Evolutionary conservation across 2,797 vertebrate genomes (phyloP), one percentile per base, ranked within the genome.

Genomic region (Malurus leucopterus): DNA sequence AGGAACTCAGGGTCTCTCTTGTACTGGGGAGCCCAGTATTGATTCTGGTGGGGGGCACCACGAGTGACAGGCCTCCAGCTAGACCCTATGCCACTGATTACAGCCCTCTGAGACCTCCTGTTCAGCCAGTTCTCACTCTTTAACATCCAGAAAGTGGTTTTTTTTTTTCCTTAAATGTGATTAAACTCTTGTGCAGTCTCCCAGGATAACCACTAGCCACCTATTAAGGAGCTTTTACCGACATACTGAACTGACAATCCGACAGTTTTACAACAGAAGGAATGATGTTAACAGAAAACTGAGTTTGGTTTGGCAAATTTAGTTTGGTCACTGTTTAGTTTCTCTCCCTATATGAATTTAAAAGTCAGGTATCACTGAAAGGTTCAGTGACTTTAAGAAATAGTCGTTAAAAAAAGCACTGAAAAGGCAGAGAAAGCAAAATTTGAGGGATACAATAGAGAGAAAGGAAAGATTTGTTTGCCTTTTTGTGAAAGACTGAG

Each of bases 31-130:
- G 14, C 11, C 14, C 27, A 74, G 12, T 15, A 49, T 0, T 38
- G n/a, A 43, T 49, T 54, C 38, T 62, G 23, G 32, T 19, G 23
- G 18, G 16, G 26, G 27, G 13, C 9, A 29, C 1, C 23, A 32
- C 12, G 26, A 2, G 1, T 54, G 63, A 44, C 23, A 38, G 43
- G 23, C 9, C 20, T 55, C 43, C 62, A 55, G 0, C 6, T 29
- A 49, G 13, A 49, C 11, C 22, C 22, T 62, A 12, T 50, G 21
- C 12, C 23, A 36, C 9, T 36, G 36, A 21, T 43, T 36, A 38
- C 0, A 1, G 15, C 11, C 8, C 23, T 36, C 36, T 1, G 8
- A 34, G 15, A 43, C 29, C 27, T 73, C 46, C 30, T n/a, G 6
- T 49, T 67, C n/a, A 54, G 22, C 19, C n/a, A 21, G 27, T 61